Percentiles rank a stretch among this genome's conserved stretches.
Conservation (phyloP, 2,797 vertebrate species). For the Gorsachius magnificus region DNA sequence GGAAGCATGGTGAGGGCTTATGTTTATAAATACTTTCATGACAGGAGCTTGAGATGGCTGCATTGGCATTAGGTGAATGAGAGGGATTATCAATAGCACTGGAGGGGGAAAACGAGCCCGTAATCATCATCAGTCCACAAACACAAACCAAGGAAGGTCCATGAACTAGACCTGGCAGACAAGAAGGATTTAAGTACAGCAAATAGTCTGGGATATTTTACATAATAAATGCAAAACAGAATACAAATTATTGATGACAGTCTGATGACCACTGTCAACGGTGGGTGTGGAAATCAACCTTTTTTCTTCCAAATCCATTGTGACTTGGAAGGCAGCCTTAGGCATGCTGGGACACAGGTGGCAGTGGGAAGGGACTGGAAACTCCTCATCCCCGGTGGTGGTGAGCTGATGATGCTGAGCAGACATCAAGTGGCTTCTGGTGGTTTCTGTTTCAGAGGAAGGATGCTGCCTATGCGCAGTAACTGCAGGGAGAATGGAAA, state of each 20-base stretch:
- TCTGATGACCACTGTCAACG: rapidly evolving
- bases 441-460: neutral
- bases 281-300: neutral
- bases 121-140: neutral
- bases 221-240: neutral
- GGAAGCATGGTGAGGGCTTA: neutral
- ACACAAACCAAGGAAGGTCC: neutral
- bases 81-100: neutral
- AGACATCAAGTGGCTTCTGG: neutral
- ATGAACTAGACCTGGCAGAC: neutral
- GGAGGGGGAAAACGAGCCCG: neutral
- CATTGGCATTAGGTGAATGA: too few relatives aligned
- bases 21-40: neutral
- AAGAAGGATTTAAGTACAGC: neutral
- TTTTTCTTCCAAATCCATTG: neutral
- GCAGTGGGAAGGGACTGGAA: neutral
- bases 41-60: neutral
- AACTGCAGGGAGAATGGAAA: neutral
- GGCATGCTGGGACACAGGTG: neutral
- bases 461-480: neutral
- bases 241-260: neutral
- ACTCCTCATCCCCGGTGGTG: neutral
- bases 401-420: neutral
- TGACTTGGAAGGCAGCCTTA: neutral
- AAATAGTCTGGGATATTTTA: neutral